Conservation (phyloP, 2,797 vertebrate species). For the Balearica regulorum region DNA sequence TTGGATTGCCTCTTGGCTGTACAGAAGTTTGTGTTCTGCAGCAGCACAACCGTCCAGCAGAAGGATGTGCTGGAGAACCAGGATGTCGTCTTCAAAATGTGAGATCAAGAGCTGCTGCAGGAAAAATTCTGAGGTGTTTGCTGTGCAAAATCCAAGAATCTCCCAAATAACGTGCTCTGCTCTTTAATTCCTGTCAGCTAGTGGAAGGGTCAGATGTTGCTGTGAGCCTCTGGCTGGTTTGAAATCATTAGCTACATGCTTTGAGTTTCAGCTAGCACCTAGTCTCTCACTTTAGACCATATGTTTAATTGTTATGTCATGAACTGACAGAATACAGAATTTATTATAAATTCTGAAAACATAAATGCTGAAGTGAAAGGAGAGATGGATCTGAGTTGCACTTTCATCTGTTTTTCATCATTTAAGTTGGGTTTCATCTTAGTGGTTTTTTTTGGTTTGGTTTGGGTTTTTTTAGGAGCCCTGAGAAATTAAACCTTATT, state of each 20-base stretch:
- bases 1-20: not conserved
- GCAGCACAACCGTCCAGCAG: not conserved
- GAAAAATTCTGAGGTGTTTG: not conserved
- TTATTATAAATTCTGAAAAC: not conserved
- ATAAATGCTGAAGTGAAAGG: not conserved
- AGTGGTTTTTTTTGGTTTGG: not conserved
- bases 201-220: not conserved
- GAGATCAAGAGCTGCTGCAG: not conserved
- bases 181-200: not conserved
- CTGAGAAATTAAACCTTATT: not conserved
- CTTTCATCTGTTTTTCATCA: not conserved
- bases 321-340: not conserved
- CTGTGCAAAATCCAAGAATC: not conserved
- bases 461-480: not conserved
- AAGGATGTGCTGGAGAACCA: not conserved
- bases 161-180: not conserved
- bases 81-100: not conserved
- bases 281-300: not conserved
- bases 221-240: not conserved
- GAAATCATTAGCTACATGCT: not conserved
- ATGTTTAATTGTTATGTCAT: not conserved
- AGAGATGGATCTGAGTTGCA: not conserved
- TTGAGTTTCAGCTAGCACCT: not conserved
- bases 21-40: not conserved
- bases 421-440: not conserved